Evolutionary conservation across 2,888 invertebrate genomes (phyloP).

Genomic region (Limenitis camilla): DNA sequence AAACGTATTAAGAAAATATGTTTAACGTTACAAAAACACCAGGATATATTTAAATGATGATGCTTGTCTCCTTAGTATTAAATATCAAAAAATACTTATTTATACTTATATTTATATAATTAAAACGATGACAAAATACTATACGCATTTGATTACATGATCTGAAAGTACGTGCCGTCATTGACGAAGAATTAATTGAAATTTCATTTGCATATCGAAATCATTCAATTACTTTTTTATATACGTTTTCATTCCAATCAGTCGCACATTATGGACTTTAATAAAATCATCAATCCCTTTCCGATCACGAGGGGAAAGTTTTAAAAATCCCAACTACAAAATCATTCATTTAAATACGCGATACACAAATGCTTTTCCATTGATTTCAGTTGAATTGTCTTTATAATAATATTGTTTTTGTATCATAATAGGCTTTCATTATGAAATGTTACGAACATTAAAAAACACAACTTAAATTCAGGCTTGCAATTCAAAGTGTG

Average conservation of each 20-base stretch:
- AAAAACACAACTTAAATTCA: no score
- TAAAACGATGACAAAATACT: neutral
- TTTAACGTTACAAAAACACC: no score
- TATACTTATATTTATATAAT: no score
- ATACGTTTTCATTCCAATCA: conserved; percentile 25
- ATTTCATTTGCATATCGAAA: conserved; percentile 27
- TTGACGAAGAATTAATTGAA: conserved; percentile 21
- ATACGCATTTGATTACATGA: neutral
- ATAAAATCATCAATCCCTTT: conserved; percentile 22
- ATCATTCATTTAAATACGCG: conserved; percentile 11
- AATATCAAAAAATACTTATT: no score
- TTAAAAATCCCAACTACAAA: conserved; percentile 16
- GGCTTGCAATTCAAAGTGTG: no score
- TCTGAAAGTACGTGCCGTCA: conserved; percentile 13
- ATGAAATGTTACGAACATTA: no score
- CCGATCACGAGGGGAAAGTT: conserved; percentile 13
- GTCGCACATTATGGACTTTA: conserved; percentile 24
- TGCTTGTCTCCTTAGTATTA: no score
- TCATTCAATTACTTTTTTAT: conserved; percentile 26
- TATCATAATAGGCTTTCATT: no score
- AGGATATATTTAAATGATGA: no score
- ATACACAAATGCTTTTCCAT: conserved; percentile 3
- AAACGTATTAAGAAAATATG: neutral
- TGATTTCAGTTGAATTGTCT: neutral
- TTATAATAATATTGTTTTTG: neutral